Base-by-base conservation (phyloP, 1,140 invertebrate species). In the Hestina assimilis region DNA sequence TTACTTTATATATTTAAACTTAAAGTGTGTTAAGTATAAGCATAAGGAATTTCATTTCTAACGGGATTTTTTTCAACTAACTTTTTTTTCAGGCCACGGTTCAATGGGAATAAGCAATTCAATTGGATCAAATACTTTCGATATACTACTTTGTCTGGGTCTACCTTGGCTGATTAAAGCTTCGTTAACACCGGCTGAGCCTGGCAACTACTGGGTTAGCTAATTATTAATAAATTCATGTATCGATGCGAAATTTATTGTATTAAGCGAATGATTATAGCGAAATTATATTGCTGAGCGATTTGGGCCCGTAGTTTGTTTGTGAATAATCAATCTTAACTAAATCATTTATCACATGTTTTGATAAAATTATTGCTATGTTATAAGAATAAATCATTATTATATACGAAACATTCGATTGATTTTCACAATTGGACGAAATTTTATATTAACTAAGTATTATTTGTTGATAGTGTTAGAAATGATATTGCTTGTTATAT, bases 21-120 rank as follows among this genome's bases (percentile, higher is more conserved):
- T n/a, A n/a, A n/a, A n/a, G n/a, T n/a, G n/a, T n/a, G n/a, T n/a
- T n/a, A n/a, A n/a, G n/a, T n/a, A n/a, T n/a, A n/a, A n/a, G n/a
- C n/a, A n/a, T n/a, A n/a, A n/a, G n/a, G n/a, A n/a, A n/a, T n/a
- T n/a, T n/a, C n/a, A n/a, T n/a, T n/a, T n/a, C n/a, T n/a, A n/a
- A n/a, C n/a, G n/a, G 31, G 26, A 11, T 17, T 20, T 40, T 8
- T 4, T 20, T 14, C 40, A 6, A 35, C 9, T 20, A 12, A 20
- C 11, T 19, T 20, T 51, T 38, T 68, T 65, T 66, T n/a, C 72
- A 96, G 95, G 95, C 59, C 94, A 95, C 69, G 95, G 94, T 28
- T 94, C 94, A n/a, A 96, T 96, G 95, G 95, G 95, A 2, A 94
- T 97, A 56, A 95, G 94, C 78, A 97, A 96, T 78, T 95, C 95